Evolutionary conservation across 2,797 vertebrate species (phyloP).

Genomic region (Cirrhinus mrigala): DNA sequence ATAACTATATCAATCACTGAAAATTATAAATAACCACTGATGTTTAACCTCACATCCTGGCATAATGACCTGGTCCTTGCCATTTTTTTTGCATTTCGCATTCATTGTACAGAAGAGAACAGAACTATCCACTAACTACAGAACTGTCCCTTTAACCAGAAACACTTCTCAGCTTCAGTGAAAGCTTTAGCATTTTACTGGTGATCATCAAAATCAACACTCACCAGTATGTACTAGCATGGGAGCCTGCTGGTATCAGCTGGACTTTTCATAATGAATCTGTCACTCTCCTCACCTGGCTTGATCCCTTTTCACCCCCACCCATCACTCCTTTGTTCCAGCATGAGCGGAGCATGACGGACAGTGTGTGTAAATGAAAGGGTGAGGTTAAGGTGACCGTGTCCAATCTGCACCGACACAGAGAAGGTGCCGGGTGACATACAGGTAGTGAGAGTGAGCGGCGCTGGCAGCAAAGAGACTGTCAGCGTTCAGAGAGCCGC

Average conservation of each 20-base stretch:
- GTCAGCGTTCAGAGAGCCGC: slow-evolving; percentile 15
- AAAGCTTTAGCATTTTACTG: not conserved
- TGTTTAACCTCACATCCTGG: not conserved
- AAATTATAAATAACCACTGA: not conserved
- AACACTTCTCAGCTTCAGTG: not conserved
- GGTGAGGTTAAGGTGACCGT: slow-evolving; percentile 28
- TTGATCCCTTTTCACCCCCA: slow-evolving; percentile 9
- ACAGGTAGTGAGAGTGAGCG: slow-evolving; percentile 28
- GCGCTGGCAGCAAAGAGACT: slow-evolving; percentile 31
- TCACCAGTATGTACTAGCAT: not conserved
- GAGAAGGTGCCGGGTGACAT: slow-evolving; percentile 33
- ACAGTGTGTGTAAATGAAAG: slow-evolving; percentile 40
- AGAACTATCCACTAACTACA: not conserved
- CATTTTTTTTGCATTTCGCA: too few relatives aligned
- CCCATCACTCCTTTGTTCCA: slow-evolving; percentile 27
- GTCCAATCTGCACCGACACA: slow-evolving; percentile 42
- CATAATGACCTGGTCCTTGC: not conserved
- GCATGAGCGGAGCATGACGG: not conserved
- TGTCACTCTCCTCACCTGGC: slow-evolving; percentile 23
- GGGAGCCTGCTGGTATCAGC: not conserved
- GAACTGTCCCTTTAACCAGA: not conserved
- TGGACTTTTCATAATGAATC: slow-evolving; percentile 15
- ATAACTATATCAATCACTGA: not conserved
- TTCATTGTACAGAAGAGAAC: not conserved
- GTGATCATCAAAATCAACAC: slow-evolving; percentile 7